These are phyloP conservation scores for Apamea monoglypha DNA, from an alignment of 2,888 invertebrate species.

Conservation along the genomic window DNA sequence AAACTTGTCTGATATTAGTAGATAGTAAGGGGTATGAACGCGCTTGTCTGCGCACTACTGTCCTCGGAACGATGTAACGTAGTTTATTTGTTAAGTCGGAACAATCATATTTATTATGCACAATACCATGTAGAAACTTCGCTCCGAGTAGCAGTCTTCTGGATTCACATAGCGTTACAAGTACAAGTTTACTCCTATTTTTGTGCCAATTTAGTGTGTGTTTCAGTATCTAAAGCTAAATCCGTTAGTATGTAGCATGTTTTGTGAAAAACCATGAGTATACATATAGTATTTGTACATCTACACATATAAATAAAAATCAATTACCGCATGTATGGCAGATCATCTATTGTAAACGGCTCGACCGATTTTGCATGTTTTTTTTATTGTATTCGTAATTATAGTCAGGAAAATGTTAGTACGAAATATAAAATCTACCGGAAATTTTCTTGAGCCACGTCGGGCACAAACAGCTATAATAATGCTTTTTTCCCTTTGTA, in stretches of 20 bases:
- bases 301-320: not conserved
- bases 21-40: too few species aligned
- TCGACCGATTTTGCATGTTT: not conserved
- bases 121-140: too few species aligned
- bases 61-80: too few species aligned
- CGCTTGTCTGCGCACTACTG: too few species aligned
- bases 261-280: not conserved
- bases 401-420: not conserved
- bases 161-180: constrained; percentile 9
- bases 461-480: not conserved
- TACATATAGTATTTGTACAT: not conserved
- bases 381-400: not conserved
- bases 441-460: not conserved
- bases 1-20: too few species aligned
- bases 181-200: constrained; percentile 21
- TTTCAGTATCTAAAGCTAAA: not conserved
- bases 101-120: too few species aligned
- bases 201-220: not conserved
- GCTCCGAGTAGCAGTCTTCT: too few species aligned
- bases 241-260: not conserved
- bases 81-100: too few species aligned
- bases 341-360: not conserved
- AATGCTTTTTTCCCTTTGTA: not conserved
- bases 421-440: not conserved
- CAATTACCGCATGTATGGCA: not conserved